Conservation (phyloP, 2,888 invertebrate species). For the Rutpela maculata region DNA sequence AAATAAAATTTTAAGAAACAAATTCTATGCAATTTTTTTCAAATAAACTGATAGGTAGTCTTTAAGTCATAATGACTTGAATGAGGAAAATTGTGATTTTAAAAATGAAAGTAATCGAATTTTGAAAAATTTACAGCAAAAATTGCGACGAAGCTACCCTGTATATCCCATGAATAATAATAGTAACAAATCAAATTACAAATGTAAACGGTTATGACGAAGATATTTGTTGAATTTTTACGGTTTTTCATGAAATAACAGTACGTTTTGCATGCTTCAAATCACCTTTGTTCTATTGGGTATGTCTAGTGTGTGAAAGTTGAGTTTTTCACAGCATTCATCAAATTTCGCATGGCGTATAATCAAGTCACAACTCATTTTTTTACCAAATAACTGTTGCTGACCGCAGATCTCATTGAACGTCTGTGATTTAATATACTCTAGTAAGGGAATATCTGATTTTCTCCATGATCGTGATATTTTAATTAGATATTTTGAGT, state of each 20-base stretch:
- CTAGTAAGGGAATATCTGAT: no score
- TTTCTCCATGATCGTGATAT: no score
- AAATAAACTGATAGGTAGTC: no score
- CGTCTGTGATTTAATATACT: background rate
- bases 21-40: no score
- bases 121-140: background rate
- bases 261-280: background rate
- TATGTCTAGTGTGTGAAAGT: background rate
- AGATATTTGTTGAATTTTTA: background rate
- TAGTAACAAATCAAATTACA: constrained; percentile 4
- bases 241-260: constrained; percentile 3
- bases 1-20: no score
- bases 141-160: background rate
- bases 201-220: background rate
- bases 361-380: background rate
- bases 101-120: no score
- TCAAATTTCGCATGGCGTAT: constrained; percentile 1
- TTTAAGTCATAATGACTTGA: no score
- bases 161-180: background rate
- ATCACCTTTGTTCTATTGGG: constrained; percentile 2
- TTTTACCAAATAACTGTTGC: constrained; percentile 2
- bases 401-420: background rate
- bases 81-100: no score
- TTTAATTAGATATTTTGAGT: no score
- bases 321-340: background rate